phyloP scores from a whole-genome alignment of 2,113 vertebrate species.

The Ctenodactylus gundi region DNA sequence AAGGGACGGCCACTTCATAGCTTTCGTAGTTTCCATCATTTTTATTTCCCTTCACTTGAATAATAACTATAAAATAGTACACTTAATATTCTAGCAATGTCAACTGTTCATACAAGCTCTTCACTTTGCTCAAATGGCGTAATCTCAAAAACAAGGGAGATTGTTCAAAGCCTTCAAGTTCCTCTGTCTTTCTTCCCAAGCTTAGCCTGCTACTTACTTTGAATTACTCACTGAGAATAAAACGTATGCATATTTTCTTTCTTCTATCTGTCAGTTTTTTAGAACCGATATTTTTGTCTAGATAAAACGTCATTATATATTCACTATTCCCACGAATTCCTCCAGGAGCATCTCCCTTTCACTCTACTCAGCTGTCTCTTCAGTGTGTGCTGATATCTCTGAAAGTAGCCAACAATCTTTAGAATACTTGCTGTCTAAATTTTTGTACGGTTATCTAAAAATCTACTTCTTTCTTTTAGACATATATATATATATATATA shows the following conservation, averaged over 20 bases:
- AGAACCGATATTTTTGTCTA: neutral
- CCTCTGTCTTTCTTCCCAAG: neutral
- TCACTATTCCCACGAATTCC: neutral
- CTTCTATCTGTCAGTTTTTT: neutral
- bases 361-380: neutral
- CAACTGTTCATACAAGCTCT: neutral
- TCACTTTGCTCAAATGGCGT: neutral
- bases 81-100: neutral
- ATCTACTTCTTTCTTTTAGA: neutral
- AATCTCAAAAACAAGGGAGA: neutral
- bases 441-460: neutral
- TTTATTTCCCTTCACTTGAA: neutral
- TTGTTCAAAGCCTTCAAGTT: neutral
- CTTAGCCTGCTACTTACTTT: neutral
- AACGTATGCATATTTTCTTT: neutral
- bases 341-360: neutral
- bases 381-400: neutral
- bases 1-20: too few relatives aligned
- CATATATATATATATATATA: too few relatives aligned
- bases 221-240: conserved; percentile 26
- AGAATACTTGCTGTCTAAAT: neutral
- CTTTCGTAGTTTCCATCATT: neutral
- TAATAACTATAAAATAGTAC: neutral
- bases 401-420: neutral
- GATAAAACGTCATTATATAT: neutral